A percentile compares a stretch with the other conserved stretches of the same genome.
phyloP scores from a whole-genome alignment of 2,888 invertebrate species.

The Drosophila histrio region DNA sequence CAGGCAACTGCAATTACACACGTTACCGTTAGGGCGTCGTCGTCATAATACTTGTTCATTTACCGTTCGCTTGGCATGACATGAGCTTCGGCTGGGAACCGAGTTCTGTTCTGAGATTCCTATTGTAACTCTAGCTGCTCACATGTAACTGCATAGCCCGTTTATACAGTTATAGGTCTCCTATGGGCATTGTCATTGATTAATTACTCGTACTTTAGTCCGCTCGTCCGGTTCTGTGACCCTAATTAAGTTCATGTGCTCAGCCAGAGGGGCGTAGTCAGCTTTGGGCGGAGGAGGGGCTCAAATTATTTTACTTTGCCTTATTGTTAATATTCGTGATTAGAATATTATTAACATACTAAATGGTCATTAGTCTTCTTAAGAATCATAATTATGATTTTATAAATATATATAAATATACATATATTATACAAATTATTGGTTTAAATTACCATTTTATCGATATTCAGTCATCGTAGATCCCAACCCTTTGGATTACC shows the following conservation, averaged over 20 bases:
- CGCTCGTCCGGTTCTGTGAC: slow-evolving; percentile 43
- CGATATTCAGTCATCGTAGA: no score
- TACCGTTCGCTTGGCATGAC: slow-evolving; percentile 7
- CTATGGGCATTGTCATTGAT: slow-evolving; percentile 54
- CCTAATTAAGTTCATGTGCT: slow-evolving; percentile 66
- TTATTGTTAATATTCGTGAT: no score
- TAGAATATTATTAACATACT: no score
- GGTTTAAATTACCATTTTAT: no score
- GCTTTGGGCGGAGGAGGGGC: no score
- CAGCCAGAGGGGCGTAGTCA: no score
- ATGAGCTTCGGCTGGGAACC: slow-evolving; percentile 8
- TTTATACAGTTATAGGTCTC: slow-evolving; percentile 9
- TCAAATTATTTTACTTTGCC: no score
- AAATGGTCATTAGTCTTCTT: no score
- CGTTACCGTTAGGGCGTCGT: slow-evolving; percentile 69
- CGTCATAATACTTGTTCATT: slow-evolving; percentile 30
- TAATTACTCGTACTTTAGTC: slow-evolving; percentile 50
- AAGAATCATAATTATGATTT: no score
- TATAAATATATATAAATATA: no score
- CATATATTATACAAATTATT: no score
- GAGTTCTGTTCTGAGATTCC: slow-evolving; percentile 1
- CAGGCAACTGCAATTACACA: slow-evolving; percentile 73
- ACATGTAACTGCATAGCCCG: slow-evolving; percentile 37
- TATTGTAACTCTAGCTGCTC: slow-evolving; percentile 34
- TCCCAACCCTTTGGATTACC: no score